These are phyloP conservation scores for Hypothenemus hampei DNA, from an alignment of 1,140 invertebrate species.

Conservation along the genomic window DNA sequence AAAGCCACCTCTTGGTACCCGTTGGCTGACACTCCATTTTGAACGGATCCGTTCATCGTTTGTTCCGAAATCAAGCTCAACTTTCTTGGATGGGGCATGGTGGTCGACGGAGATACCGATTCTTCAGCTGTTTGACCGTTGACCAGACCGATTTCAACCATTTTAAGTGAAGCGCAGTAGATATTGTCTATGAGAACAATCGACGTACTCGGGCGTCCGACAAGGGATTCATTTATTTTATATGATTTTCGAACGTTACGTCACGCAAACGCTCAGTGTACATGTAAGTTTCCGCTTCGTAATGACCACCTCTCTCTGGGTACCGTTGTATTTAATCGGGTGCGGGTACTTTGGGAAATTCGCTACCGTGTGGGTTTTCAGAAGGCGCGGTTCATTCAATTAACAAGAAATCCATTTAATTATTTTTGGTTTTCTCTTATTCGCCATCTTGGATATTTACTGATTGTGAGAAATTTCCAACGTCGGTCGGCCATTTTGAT, in stretches of 20 bases:
- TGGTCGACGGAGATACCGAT: slow-evolving; percentile 1
- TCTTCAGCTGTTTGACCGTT: slow-evolving; percentile 15
- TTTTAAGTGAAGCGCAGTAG: slow-evolving; percentile 4
- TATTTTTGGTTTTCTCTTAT: no score
- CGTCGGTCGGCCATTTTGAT: no score
- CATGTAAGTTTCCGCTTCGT: no score
- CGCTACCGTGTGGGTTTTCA: no score
- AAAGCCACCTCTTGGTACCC: slow-evolving; percentile 8
- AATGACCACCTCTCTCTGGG: no score
- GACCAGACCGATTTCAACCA: slow-evolving; percentile 20
- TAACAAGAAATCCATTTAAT: no score
- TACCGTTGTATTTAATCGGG: no score
- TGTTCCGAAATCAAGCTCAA: neutral
- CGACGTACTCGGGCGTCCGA: neutral
- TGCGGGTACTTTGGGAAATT: no score
- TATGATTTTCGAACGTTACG: slow-evolving; percentile 6
- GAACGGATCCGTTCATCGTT: neutral
- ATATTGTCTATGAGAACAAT: neutral
- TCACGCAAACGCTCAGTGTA: slow-evolving; percentile 5
- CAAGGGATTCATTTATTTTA: slow-evolving; percentile 20
- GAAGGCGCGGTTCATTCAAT: no score
- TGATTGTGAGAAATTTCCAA: no score
- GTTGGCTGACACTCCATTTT: neutral
- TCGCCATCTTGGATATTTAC: no score
- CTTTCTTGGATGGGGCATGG: no score